These are phyloP conservation scores for Proteles cristata DNA, from an alignment of 2,113 vertebrate genomes.

Conservation along the genomic window DNA sequence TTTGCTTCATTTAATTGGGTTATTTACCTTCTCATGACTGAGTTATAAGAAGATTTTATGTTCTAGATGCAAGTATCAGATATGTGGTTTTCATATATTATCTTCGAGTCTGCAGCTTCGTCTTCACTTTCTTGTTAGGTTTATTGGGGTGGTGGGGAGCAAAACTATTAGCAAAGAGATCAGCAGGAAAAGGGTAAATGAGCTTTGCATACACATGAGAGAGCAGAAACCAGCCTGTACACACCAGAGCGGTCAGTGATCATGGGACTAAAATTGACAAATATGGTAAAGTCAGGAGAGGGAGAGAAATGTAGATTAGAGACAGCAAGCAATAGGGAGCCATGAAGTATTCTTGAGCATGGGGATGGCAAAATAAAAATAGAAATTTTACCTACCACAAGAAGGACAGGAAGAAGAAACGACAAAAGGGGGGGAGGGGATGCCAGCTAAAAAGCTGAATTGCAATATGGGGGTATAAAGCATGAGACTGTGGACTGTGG, in stretches of 20 bases:
- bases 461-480: fast-evolving
- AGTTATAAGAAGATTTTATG: not conserved
- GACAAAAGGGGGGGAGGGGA: not conserved
- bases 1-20: not conserved
- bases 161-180: not conserved
- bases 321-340: not conserved
- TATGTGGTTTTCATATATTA: not conserved
- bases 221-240: not conserved
- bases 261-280: not conserved
- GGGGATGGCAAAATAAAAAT: not conserved
- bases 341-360: not conserved
- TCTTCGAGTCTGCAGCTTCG: not conserved
- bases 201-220: not conserved
- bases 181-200: not conserved
- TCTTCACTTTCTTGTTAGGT: not conserved
- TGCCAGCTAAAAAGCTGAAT: not conserved
- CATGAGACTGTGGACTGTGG: too few species aligned
- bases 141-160: not conserved
- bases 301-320: not conserved
- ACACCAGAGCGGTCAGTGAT: too few species aligned
- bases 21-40: not conserved
- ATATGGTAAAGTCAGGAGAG: not conserved
- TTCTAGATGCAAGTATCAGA: constrained; percentile 5
- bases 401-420: not conserved
- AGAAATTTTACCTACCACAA: not conserved